Evolutionary conservation across 2,113 vertebrate species (phyloP).

Genomic region (Pseudolaguvia tuberculata): DNA sequence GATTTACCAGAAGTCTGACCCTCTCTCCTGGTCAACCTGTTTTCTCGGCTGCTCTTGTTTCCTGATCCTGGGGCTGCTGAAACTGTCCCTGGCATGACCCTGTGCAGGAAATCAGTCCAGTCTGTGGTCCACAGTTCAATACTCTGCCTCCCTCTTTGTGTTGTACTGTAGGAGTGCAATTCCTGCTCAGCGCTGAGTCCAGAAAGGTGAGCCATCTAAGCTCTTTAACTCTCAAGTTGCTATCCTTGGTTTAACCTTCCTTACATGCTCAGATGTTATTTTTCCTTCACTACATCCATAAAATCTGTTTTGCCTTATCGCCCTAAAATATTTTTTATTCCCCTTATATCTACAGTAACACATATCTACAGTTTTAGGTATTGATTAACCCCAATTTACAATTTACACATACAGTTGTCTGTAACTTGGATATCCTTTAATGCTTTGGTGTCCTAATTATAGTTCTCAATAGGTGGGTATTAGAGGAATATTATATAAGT

Average conservation of each 20-base stretch:
- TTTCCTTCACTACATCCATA: conserved; percentile 47
- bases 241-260: conserved; percentile 51
- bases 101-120: conserved; percentile 74
- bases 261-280: conserved; percentile 34
- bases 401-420: conserved; percentile 6
- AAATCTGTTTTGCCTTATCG: conserved; percentile 35
- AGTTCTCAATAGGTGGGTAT: background rate
- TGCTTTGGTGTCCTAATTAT: background rate
- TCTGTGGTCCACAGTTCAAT: conserved; percentile 60
- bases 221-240: conserved; percentile 50
- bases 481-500: no score
- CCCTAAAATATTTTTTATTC: conserved; percentile 6
- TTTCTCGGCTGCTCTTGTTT: conserved; percentile 47
- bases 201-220: conserved; percentile 80
- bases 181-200: conserved; percentile 63
- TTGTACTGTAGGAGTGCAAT: conserved; percentile 5
- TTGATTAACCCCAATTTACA: conserved; percentile 1
- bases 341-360: background rate
- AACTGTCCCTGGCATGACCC: conserved; percentile 72
- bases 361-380: conserved; percentile 3
- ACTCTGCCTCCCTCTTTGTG: conserved; percentile 37
- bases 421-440: background rate
- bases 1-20: conserved; percentile 46
- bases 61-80: conserved; percentile 59
- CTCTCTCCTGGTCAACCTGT: conserved; percentile 38